A percentile compares a stretch with the other conserved stretches of the same genome.
These are phyloP conservation scores for Cataglyphis albicans DNA, from an alignment of 2,888 invertebrate species.

Conservation along the genomic window DNA sequence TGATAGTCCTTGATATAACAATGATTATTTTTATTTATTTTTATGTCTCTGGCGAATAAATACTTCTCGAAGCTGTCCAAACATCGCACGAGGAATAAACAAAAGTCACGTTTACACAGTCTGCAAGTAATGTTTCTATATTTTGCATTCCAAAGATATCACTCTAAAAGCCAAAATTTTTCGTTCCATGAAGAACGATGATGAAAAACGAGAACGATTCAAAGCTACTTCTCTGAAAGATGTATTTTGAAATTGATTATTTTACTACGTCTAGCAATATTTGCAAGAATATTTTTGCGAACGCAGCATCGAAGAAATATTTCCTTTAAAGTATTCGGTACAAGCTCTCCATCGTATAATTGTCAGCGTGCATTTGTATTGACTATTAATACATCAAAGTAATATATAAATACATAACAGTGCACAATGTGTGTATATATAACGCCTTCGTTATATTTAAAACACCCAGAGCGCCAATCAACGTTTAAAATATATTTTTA, in stretches of 20 bases:
- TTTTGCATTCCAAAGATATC: background rate
- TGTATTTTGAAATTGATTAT: constrained; percentile 14
- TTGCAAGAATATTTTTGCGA: background rate
- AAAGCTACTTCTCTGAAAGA: background rate
- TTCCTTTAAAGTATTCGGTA: constrained; percentile 8
- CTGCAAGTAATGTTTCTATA: background rate
- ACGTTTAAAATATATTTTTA: background rate
- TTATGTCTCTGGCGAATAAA: background rate
- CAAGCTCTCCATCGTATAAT: background rate
- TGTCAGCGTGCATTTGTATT: background rate
- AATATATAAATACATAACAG: background rate
- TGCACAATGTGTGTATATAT: background rate
- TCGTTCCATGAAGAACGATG: background rate
- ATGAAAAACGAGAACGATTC: background rate
- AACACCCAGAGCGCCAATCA: background rate
- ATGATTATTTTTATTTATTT: background rate
- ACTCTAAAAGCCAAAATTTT: background rate
- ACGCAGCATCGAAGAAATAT: constrained; percentile 31
- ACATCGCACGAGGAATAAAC: background rate
- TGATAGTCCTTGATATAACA: background rate
- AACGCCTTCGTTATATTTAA: background rate
- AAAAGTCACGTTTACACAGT: background rate
- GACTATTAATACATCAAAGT: background rate
- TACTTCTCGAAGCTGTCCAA: background rate
- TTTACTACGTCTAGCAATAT: background rate